A percentile compares a stretch with the other conserved stretches of the same genome.
phyloP scores from a whole-genome alignment of 2,797 vertebrate genomes.

The Semotilus atromaculatus region DNA sequence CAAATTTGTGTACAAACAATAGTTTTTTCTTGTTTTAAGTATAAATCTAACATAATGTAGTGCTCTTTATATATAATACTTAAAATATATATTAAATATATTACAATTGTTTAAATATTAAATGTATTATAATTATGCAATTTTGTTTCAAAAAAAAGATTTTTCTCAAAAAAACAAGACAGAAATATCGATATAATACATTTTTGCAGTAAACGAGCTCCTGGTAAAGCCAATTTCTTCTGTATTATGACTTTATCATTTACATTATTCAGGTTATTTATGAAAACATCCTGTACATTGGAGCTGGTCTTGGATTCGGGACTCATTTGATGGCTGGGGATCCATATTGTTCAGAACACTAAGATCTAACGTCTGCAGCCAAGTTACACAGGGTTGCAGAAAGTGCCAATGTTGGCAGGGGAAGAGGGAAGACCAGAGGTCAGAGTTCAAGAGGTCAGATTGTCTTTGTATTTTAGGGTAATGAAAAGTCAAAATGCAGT shows the following conservation, averaged over 20 bases:
- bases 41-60: neutral
- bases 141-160: neutral
- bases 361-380: conserved; percentile 34
- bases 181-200: neutral
- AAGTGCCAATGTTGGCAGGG: conserved; percentile 60
- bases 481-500: conserved; percentile 20
- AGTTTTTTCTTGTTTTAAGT: neutral
- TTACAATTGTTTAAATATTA: neutral
- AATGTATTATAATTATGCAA: neutral
- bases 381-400: conserved; percentile 14
- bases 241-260: neutral
- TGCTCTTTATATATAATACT: neutral
- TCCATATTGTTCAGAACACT: conserved; percentile 50
- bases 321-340: conserved; percentile 37
- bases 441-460: conserved; percentile 63
- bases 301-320: conserved; percentile 42
- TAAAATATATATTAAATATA: neutral
- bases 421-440: conserved; percentile 20
- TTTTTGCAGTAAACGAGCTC: neutral
- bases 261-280: neutral
- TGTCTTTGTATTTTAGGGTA: conserved; percentile 58
- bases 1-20: neutral
- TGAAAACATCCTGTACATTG: conserved; percentile 23
- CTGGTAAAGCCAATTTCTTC: neutral
- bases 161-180: neutral